Evolutionary conservation across 64 coral and sea anemone species (phyloP), one percentile per base, ranked within the genome.

Genomic region (Stichodactyla helianthus): DNA sequence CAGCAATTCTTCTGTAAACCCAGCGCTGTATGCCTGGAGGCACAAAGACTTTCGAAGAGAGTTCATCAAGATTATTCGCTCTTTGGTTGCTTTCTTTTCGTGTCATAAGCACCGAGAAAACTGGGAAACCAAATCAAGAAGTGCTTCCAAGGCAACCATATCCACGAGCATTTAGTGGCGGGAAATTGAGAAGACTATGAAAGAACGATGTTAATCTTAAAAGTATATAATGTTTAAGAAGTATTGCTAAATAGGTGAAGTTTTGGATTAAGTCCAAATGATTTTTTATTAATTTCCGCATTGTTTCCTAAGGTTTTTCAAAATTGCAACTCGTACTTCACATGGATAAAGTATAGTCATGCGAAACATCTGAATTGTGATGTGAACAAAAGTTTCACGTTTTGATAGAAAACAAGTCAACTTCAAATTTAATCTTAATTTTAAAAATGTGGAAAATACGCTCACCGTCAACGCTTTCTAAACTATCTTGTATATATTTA

Each of bases 41-140:
- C 95, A 97, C 19, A 93, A 91, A 16, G 91, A 93, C 68, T 90
- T 97, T 52, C 87, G 86, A 22, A 91, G 86, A 77, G 88, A 97
- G 81, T 97, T 97, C 31, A 86, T 16, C 52, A 93, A 93, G 87
- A 93, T 97, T n/a, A 80, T 94, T 78, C 51, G 56, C 61, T 70
- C 79, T 44, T 85, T 64, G 11, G 83, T 84, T 79, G 50, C 54
- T 53, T 59, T 84, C 65, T 64, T 79, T 18, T 20, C 52, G 1
- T 94, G 93, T 64, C 82, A 79, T 74, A 14, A 88, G 25, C 78
- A 74, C 7, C n/a, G 25, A 74, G 68, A 74, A 74, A 74, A 74
- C 25, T 27, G 68, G 68, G 25, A 61, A 50, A 86, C 27, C 50
- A 89, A 81, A 12, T 89, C 88, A 2, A 65, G 53, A 26, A 90